Conservation (phyloP, 2,113 vertebrate species). For the Manacus vitellinus region DNA sequence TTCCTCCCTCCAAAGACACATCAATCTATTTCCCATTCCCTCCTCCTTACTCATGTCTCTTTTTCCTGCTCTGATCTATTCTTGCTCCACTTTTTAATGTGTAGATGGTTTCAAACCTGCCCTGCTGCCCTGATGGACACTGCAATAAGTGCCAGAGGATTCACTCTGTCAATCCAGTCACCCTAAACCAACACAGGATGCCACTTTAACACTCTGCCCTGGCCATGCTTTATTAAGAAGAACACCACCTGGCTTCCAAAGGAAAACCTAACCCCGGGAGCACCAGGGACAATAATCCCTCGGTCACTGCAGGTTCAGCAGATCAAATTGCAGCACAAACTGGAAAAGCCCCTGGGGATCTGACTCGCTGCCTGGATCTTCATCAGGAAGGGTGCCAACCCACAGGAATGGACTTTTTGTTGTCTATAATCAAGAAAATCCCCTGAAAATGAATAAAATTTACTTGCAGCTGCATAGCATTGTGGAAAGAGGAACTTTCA, state of each 20-base stretch:
- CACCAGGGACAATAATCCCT: neutral
- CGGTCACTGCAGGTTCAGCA: neutral
- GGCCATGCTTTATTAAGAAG: neutral
- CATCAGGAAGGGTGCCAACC: neutral
- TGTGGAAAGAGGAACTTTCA: neutral
- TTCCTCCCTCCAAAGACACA: constrained; percentile 37
- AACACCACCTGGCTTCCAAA: neutral
- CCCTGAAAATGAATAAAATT: neutral
- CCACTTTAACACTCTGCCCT: neutral
- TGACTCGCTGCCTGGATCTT: neutral
- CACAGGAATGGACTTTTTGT: neutral
- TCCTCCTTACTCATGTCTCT: constrained; percentile 47
- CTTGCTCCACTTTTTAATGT: constrained; percentile 3
- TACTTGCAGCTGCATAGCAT: neutral
- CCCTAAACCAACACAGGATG: neutral
- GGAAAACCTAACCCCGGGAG: neutral
- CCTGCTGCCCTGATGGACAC: neutral
- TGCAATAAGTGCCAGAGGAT: neutral
- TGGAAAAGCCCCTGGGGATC: neutral
- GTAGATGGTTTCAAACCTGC: neutral
- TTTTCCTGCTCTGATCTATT: constrained; percentile 46
- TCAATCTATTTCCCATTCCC: constrained; percentile 11
- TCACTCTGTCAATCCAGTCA: neutral
- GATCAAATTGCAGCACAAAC: neutral
- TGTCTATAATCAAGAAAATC: neutral